Conservation (phyloP, 2,797 vertebrate genomes). For the Phrynocephalus guinanensis region DNA sequence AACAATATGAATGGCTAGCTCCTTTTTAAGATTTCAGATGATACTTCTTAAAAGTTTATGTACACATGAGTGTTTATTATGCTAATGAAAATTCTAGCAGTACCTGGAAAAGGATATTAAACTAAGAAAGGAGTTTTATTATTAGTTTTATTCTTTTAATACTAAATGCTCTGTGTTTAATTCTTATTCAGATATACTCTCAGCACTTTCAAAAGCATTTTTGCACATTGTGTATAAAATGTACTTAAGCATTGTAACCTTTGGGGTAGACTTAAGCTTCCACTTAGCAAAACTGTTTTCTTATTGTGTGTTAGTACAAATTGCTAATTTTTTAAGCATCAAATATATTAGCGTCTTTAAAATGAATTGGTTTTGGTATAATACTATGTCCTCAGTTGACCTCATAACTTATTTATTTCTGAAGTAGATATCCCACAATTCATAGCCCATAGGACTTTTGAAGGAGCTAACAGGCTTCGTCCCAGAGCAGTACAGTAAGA, state of each 20-base stretch:
- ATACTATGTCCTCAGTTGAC: background rate
- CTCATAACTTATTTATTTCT: background rate
- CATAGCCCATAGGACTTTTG: background rate
- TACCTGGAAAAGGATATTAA: rapidly evolving
- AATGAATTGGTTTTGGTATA: background rate
- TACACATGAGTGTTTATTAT: background rate
- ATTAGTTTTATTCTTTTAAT: background rate
- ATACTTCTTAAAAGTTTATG: conserved; percentile 21
- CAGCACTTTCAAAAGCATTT: background rate
- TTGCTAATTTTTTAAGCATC: background rate
- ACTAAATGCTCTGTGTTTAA: background rate
- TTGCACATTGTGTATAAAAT: background rate
- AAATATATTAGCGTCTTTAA: background rate
- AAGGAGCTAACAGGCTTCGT: background rate
- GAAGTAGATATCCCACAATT: background rate
- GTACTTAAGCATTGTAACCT: background rate
- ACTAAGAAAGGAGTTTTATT: background rate
- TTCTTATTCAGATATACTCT: background rate
- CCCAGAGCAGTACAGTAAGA: background rate
- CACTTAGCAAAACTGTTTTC: conserved; percentile 28
- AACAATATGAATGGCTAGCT: background rate
- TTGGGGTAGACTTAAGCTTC: background rate
- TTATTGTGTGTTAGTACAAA: conserved; percentile 13
- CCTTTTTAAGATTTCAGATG: background rate
- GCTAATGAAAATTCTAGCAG: background rate